Evolutionary conservation across 2,113 vertebrate species (phyloP), one percentile per base, ranked within the genome.

Genomic region (Labeo rohita): DNA sequence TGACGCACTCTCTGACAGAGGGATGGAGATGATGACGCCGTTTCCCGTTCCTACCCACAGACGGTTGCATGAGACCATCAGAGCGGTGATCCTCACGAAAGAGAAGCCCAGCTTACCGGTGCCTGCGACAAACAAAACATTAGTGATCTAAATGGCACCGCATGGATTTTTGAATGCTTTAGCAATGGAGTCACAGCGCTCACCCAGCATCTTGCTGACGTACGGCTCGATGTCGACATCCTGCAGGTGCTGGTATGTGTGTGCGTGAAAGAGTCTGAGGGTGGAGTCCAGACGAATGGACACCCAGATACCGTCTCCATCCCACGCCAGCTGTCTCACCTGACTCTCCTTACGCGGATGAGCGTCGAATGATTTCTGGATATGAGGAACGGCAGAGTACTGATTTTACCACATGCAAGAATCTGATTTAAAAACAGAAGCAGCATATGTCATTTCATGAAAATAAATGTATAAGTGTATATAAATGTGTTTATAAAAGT

Each of bases 221-320:
- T 98, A 97, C 81, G 97, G 97, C 86, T 98, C 97, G 50, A 98
- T 97, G 93, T 97, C 97, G 66, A 97, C 96, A n/a, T 98, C 97
- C 91, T 98, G 97, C 5, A 97, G 93, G 85, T 98, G 97, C 75
- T 97, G 97, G 45, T 96, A 95, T 2, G 97, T 98, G 92, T 98
- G 97, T 0, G 96, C 97, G 0, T 98, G 97, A 90, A 97, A 98
- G 34, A 97, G 96, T 8, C 97, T 95, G 47, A 98, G 95, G 0
- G 97, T 98, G 75, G 97, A 98, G 91, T 98, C 97, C 88, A 98
- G 92, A 5, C 97, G 95, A 86, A 98, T 98, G 36, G 97, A 98
- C 86, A 98, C 97, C 97, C 97, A 98, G 2, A 98, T 96, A 0
- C 97, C 97, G 0, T 98, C 97, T 10, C 97, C 97, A 13, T 97